These are phyloP conservation scores for Onychomys arenicola DNA, from an alignment of 2,797 vertebrate genomes.

Conservation along the genomic window DNA sequence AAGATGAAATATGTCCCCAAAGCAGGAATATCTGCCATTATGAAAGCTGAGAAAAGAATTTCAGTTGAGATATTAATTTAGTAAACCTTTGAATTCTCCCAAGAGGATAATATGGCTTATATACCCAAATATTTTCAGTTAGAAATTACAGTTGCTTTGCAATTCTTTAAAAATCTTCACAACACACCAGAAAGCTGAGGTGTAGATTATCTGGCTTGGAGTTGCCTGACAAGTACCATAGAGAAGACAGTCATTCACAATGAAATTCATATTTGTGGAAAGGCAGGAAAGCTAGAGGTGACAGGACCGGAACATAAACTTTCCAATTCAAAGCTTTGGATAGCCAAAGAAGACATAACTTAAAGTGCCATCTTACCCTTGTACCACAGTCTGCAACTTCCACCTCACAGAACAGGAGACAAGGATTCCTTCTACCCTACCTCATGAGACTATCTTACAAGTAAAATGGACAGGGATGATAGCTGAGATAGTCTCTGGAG, in stretches of 20 bases:
- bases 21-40: neutral
- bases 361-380: neutral
- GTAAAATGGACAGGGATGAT: neutral
- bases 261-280: neutral
- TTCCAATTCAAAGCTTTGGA: neutral
- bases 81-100: conserved; percentile 39
- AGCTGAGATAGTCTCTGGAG: neutral
- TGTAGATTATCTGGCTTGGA: neutral
- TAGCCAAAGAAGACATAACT: neutral
- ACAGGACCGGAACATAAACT: neutral
- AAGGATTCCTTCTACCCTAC: neutral
- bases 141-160: neutral
- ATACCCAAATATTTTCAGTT: conserved; percentile 2
- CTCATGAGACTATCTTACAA: neutral
- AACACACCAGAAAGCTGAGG: neutral
- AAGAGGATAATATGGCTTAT: neutral
- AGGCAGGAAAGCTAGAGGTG: neutral
- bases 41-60: neutral
- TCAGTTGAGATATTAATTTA: neutral
- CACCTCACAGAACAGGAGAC: neutral
- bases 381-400: neutral
- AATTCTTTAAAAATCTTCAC: neutral
- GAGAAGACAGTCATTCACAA: neutral
- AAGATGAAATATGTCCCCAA: neutral
- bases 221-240: neutral